Base-by-base conservation (phyloP, 2,888 invertebrate species). In the Brenthis daphne region DNA sequence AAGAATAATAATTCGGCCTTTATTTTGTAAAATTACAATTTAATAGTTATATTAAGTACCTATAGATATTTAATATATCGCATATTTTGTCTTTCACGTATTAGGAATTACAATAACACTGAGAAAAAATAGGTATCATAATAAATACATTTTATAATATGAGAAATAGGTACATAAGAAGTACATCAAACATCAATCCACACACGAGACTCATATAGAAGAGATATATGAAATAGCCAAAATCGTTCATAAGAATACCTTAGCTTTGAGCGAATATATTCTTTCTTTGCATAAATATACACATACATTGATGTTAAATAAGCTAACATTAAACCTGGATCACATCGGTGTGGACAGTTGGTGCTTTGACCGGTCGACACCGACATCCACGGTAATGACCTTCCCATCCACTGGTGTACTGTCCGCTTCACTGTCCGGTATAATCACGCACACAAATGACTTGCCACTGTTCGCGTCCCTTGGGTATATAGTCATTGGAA, bases 391-490 rank as follows among this genome's bases (percentile, higher is more conserved):
- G 14, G 94, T 95, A 69, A 90, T 89, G 57, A 94, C 94, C 72
- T 93, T 91, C 37, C 93, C 93, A 69, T 94, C 94, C 70, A 94
- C 94, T 0, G 93, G 94, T 33, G 95, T 94, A 75, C 94, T 86
- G 76, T 94, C 94, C 65, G 95, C 90, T 75, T 96, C 96, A 66
- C 95, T 94, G 78, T 97, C 97, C 24, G 98, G 96, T 96, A 98
- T 97, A 73, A 98, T 97, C 75, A 98, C 96, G 87, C 98, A 98
- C 94, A 97, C 96, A 84, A 98, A 98, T 71, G 96, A 96, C 83
- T 95, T 95, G 3, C 98, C 98, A 50, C 96, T 96, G 51, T 94
- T 94, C 73, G 94, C 94, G 83, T 98, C 97, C 72, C 95, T 94
- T 1, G 98, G 98, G 85, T 97, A 97, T 79, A 98, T 95, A 29